Percentiles rank a stretch among this genome's conserved stretches.
phyloP scores from a whole-genome alignment of 2,888 invertebrate genomes.

The Elaeidobius kamerunicus region DNA sequence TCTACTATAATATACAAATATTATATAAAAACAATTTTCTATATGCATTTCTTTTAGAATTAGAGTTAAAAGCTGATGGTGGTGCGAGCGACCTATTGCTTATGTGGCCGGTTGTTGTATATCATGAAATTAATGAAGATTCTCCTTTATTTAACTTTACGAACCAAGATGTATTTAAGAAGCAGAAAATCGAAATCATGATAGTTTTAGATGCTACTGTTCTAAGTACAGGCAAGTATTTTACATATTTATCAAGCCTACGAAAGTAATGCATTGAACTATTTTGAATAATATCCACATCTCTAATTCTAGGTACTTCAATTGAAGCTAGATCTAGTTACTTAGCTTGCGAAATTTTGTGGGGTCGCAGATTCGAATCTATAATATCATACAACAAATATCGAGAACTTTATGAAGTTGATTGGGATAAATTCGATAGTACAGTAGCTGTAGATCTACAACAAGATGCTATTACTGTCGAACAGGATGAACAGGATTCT shows the following conservation, averaged over 20 bases:
- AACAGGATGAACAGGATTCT: background rate
- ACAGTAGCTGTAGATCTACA: constrained; percentile 65
- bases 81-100: constrained; percentile 87
- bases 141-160: constrained; percentile 89
- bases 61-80: constrained; percentile 56
- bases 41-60: constrained; percentile 2
- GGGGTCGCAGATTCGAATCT: constrained; percentile 83
- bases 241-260: background rate
- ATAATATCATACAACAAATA: constrained; percentile 72
- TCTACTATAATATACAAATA: no score
- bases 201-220: constrained; percentile 86
- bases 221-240: constrained; percentile 80
- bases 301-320: constrained; percentile 43
- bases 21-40: no score
- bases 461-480: background rate
- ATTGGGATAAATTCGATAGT: constrained; percentile 84
- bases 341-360: constrained; percentile 73
- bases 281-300: no score
- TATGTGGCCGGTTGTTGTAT: constrained; percentile 92
- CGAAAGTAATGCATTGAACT: background rate
- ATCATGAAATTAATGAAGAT: constrained; percentile 79
- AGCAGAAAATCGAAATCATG: constrained; percentile 77
- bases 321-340: constrained; percentile 82
- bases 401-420: constrained; percentile 73
- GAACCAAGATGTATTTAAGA: constrained; percentile 78